These are phyloP conservation scores for Alethe diademata DNA, from an alignment of 2,113 vertebrate genomes.

Conservation along the genomic window DNA sequence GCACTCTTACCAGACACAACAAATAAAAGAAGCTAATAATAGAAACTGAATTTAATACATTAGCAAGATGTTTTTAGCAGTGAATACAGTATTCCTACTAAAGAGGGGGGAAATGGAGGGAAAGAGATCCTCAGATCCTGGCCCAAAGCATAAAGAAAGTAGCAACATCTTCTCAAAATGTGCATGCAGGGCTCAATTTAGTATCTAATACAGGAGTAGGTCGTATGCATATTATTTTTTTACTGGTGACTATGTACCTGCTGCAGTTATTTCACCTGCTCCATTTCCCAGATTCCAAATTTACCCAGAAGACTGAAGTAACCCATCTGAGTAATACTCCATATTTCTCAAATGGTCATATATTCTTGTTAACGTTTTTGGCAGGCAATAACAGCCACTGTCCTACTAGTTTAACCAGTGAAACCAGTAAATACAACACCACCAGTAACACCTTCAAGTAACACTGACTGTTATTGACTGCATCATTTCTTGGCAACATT, in stretches of 20 bases:
- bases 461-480: neutral
- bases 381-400: neutral
- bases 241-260: neutral
- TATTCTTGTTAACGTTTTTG: neutral
- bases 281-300: neutral
- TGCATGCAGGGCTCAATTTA: neutral
- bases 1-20: neutral
- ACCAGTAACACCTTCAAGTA: neutral
- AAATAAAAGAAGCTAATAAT: neutral
- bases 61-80: neutral
- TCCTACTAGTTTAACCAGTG: neutral
- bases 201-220: neutral
- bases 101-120: neutral
- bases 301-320: neutral
- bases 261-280: neutral
- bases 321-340: neutral
- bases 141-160: neutral
- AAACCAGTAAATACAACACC: neutral
- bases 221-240: neutral
- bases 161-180: neutral
- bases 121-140: neutral
- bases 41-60: neutral
- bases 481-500: neutral
- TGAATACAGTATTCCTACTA: neutral
- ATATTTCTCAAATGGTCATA: neutral